Evolutionary conservation across 2,797 vertebrate genomes (phyloP).

Genomic region (Ibycter americanus): DNA sequence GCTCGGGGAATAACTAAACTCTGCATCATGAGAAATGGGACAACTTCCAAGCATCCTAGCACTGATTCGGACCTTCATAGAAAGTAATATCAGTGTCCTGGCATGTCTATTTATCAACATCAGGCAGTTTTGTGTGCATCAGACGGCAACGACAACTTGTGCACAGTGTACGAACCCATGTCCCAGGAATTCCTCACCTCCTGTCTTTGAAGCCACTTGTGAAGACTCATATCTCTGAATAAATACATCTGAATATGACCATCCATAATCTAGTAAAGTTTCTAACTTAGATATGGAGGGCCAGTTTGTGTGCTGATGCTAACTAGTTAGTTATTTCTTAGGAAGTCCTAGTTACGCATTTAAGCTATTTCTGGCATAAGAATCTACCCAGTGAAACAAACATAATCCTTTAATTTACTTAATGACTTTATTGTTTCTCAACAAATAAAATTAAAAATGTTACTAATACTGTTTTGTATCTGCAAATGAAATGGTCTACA

Average conservation of each 20-base stretch:
- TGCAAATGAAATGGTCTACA: neutral
- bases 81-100: neutral
- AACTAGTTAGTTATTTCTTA: neutral
- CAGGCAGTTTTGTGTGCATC: accelerated
- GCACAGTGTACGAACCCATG: neutral
- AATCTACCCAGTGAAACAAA: neutral
- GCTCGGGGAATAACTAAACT: neutral
- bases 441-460: neutral
- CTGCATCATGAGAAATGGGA: neutral
- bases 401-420: neutral
- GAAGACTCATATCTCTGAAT: neutral
- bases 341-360: neutral
- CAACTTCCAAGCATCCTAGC: neutral
- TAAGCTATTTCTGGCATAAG: neutral
- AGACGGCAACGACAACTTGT: neutral
- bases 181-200: neutral
- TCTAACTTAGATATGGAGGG: neutral
- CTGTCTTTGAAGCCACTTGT: neutral
- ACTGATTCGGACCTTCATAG: neutral
- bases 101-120: neutral
- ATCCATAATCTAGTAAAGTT: neutral
- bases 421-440: neutral
- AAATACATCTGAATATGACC: neutral
- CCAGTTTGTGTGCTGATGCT: neutral
- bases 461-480: neutral